Conservation (phyloP, 2,888 invertebrate species). For the Melipona beecheii region DNA sequence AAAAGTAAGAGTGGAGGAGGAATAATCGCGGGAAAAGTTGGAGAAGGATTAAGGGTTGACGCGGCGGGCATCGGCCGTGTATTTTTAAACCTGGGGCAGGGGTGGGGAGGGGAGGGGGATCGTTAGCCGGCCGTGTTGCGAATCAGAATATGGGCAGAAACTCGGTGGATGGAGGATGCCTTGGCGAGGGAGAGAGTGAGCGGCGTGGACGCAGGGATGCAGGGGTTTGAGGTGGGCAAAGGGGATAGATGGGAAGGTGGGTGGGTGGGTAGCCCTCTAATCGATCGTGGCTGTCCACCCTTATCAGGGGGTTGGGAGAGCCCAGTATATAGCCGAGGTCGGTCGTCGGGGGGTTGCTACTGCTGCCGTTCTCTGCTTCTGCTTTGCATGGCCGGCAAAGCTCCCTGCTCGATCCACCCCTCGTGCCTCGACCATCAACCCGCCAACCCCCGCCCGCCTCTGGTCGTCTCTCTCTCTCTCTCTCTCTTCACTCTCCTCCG, state of each 20-base stretch:
- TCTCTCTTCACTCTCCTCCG: constrained; percentile 15
- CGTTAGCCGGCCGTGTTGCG: constrained; percentile 77
- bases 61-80: constrained; percentile 44
- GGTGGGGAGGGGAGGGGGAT: constrained; percentile 26
- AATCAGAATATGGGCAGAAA: constrained; percentile 76
- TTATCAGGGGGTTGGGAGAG: constrained; percentile 82
- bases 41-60: constrained; percentile 32
- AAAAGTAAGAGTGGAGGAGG: constrained; percentile 26
- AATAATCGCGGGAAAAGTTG: constrained; percentile 32
- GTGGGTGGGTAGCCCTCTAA: constrained; percentile 82
- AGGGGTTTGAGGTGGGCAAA: constrained; percentile 55
- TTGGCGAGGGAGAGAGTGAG: constrained; percentile 64
- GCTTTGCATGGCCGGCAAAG: constrained; percentile 82
- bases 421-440: constrained; percentile 52
- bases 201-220: constrained; percentile 58
- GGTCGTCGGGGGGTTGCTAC: constrained; percentile 72
- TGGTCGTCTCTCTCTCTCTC: constrained; percentile 16
- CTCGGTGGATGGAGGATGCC: constrained; percentile 61
- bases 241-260: constrained; percentile 70
- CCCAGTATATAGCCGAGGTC: constrained; percentile 74
- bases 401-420: constrained; percentile 65
- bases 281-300: constrained; percentile 85
- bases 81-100: constrained; percentile 60
- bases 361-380: constrained; percentile 66
- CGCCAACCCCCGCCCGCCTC: constrained; percentile 39